phyloP scores from a whole-genome alignment of 2,113 vertebrate species.

The Origma solitaria region DNA sequence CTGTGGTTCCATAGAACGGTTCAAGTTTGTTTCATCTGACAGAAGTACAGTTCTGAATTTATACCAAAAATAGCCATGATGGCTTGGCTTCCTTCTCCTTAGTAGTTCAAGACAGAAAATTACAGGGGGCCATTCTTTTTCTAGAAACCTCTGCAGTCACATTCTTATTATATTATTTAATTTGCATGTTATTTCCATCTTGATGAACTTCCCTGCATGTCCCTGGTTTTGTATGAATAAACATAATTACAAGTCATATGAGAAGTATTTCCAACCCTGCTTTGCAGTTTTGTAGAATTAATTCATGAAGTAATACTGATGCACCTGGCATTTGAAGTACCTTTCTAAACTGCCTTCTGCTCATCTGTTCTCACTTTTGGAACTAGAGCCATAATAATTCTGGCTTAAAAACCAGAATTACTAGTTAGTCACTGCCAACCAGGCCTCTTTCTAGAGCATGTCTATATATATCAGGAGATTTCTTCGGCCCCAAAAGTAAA shows the following conservation, averaged over 20 bases:
- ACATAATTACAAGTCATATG: not conserved
- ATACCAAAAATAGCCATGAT: not conserved
- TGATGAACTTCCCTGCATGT: not conserved
- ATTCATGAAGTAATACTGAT: not conserved
- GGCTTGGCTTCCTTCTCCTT: not conserved
- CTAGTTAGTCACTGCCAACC: not conserved
- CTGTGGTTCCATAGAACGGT: not conserved
- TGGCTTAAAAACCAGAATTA: not conserved
- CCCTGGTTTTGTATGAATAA: not conserved
- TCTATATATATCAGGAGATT: not conserved
- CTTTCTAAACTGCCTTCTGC: not conserved
- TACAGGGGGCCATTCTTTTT: not conserved
- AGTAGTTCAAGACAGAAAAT: not conserved
- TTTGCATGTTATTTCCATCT: not conserved
- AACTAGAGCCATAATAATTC: not conserved
- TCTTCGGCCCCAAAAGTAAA: not conserved
- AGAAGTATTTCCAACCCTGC: not conserved
- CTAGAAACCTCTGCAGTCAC: not conserved
- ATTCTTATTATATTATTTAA: not conserved
- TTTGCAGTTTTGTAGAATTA: not conserved
- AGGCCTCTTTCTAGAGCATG: not conserved
- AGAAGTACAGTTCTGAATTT: not conserved
- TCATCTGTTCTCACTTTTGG: not conserved
- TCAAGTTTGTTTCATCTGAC: not conserved
- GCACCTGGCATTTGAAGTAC: not conserved